Conservation (phyloP, 2,113 vertebrate genomes). For the Dendrocopos noguchii region DNA sequence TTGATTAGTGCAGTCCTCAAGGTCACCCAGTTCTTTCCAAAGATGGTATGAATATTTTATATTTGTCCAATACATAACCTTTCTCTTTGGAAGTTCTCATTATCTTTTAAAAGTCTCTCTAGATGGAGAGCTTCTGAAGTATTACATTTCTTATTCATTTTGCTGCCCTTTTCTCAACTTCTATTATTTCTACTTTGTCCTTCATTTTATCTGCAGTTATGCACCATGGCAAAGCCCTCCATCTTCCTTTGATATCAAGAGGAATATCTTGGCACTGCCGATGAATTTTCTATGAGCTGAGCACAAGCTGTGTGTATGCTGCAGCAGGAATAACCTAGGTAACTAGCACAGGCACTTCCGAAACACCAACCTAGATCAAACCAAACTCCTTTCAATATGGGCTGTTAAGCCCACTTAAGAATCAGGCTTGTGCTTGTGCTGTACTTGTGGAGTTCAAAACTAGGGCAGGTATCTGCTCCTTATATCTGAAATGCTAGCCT, state of each 20-base stretch:
- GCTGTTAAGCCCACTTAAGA: neutral
- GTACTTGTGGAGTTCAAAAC: neutral
- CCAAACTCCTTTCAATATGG: neutral
- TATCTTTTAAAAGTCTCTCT: slow-evolving; percentile 25
- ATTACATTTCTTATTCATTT: slow-evolving; percentile 25
- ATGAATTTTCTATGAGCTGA: neutral
- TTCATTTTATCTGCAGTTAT: neutral
- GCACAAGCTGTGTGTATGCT: neutral
- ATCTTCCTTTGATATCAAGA: neutral
- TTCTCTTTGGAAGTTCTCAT: slow-evolving; percentile 38
- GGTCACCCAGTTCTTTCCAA: slow-evolving; percentile 14
- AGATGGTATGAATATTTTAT: slow-evolving; percentile 49
- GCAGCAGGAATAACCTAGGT: neutral
- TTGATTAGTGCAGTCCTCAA: slow-evolving; percentile 33
- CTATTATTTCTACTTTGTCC: slow-evolving; percentile 13
- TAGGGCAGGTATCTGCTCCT: neutral
- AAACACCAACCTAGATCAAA: neutral
- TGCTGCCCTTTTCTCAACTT: slow-evolving; percentile 11
- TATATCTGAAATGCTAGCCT: neutral
- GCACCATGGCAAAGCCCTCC: neutral
- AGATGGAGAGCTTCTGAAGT: neutral
- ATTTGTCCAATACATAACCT: slow-evolving; percentile 43
- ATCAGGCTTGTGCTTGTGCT: neutral
- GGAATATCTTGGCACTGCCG: neutral
- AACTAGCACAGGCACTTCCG: neutral